phyloP scores from a whole-genome alignment of 2,797 vertebrate species.

The Falco columbarius region DNA sequence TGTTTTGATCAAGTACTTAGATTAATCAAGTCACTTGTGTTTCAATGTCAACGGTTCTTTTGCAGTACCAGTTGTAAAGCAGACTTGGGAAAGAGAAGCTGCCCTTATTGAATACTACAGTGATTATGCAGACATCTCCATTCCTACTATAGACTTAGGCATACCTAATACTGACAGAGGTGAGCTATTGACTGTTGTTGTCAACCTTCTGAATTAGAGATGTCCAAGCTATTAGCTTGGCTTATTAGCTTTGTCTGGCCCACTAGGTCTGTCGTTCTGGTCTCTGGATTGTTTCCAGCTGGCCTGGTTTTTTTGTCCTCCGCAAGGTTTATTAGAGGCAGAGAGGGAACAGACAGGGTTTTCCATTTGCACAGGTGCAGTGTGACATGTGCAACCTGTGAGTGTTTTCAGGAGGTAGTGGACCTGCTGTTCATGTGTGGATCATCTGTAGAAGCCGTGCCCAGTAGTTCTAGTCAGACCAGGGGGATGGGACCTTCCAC shows the following conservation, averaged over 20 bases:
- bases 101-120: conserved; percentile 92
- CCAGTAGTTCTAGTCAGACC: background rate
- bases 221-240: background rate
- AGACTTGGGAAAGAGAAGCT: conserved; percentile 91
- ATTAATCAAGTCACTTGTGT: background rate
- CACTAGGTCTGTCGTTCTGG: background rate
- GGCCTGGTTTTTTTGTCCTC: background rate
- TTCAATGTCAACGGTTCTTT: conserved; percentile 15
- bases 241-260: background rate
- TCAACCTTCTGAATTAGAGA: background rate
- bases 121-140: conserved; percentile 86
- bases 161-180: conserved; percentile 96
- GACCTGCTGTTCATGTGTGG: background rate
- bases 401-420: background rate
- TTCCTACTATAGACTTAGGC: conserved; percentile 91
- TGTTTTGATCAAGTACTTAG: background rate
- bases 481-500: background rate
- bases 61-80: conserved; percentile 94
- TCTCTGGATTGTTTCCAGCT: background rate
- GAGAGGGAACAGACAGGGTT: background rate
- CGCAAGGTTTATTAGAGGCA: background rate
- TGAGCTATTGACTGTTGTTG: conserved; percentile 62
- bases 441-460: background rate
- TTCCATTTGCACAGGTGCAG: background rate
- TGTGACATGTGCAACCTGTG: background rate